phyloP scores from a whole-genome alignment of 2,797 vertebrate genomes.

The Chrosomus eos region DNA sequence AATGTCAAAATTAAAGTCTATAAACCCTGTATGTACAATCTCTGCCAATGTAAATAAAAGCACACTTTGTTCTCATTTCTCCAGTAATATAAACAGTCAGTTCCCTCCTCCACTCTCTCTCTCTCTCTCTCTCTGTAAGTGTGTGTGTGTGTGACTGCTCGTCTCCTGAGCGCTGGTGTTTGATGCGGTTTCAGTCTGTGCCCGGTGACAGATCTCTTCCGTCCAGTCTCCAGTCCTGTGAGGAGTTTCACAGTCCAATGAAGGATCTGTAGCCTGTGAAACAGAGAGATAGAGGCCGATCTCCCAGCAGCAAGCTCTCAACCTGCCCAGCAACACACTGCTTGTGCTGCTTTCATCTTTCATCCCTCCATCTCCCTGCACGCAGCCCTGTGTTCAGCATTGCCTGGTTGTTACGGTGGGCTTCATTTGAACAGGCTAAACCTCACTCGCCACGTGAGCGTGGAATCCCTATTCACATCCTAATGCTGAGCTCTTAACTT shows the following conservation, averaged over 20 bases:
- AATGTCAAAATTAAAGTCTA: background rate
- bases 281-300: slow-evolving; percentile 33
- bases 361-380: background rate
- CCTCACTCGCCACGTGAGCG: background rate
- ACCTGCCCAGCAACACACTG: slow-evolving; percentile 29
- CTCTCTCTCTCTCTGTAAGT: background rate
- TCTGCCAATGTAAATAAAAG: background rate
- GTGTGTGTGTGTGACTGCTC: background rate
- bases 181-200: slow-evolving; percentile 33
- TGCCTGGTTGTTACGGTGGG: background rate
- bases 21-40: background rate
- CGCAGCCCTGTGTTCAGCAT: background rate
- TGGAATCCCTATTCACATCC: background rate
- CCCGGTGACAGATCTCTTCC: slow-evolving; percentile 22
- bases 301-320: slow-evolving; percentile 29
- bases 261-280: slow-evolving; percentile 39
- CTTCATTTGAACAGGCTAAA: background rate
- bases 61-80: slow-evolving; percentile 9
- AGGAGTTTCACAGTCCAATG: slow-evolving; percentile 15
- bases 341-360: slow-evolving; percentile 28
- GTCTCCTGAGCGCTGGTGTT: slow-evolving; percentile 17
- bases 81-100: slow-evolving; percentile 21
- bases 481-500: background rate
- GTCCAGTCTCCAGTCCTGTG: slow-evolving; percentile 7
- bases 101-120: background rate